phyloP scores from a whole-genome alignment of 2,888 invertebrate genomes.

The Hermaeophaga mercurialis region DNA sequence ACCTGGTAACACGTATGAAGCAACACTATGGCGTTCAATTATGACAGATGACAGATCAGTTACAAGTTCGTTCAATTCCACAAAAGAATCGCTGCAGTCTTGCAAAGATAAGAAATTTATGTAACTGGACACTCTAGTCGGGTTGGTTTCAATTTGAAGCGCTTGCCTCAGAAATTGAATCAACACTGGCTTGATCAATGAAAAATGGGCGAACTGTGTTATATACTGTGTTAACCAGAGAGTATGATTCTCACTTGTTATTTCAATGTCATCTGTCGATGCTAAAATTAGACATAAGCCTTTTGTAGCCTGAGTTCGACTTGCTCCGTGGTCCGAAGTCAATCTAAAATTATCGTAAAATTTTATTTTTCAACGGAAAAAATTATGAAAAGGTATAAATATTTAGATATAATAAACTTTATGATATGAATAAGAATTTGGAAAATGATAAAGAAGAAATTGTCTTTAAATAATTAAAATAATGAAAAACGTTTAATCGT shows the following conservation, averaged over 20 bases:
- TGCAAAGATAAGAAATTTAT: slow-evolving; percentile 82
- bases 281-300: slow-evolving; percentile 52
- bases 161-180: slow-evolving; percentile 80
- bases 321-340: slow-evolving; percentile 79
- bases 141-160: slow-evolving; percentile 89
- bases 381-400: too few species aligned
- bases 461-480: too few species aligned
- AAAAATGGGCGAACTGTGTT: slow-evolving; percentile 80
- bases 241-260: slow-evolving; percentile 45
- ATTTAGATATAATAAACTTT: too few species aligned
- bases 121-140: slow-evolving; percentile 80
- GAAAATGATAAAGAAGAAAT: too few species aligned
- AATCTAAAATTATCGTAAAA: too few species aligned
- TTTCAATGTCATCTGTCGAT: slow-evolving; percentile 57
- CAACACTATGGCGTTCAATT: slow-evolving; percentile 87
- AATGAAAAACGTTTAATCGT: too few species aligned
- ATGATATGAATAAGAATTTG: too few species aligned
- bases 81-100: slow-evolving; percentile 68
- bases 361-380: too few species aligned
- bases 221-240: slow-evolving; percentile 68
- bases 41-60: slow-evolving; percentile 89
- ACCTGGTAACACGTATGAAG: slow-evolving; percentile 68
- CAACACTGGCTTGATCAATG: slow-evolving; percentile 70
- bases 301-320: slow-evolving; percentile 76
- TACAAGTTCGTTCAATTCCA: slow-evolving; percentile 70